phyloP scores from a whole-genome alignment of 2,113 vertebrate species.

The Cepphus grylle region DNA sequence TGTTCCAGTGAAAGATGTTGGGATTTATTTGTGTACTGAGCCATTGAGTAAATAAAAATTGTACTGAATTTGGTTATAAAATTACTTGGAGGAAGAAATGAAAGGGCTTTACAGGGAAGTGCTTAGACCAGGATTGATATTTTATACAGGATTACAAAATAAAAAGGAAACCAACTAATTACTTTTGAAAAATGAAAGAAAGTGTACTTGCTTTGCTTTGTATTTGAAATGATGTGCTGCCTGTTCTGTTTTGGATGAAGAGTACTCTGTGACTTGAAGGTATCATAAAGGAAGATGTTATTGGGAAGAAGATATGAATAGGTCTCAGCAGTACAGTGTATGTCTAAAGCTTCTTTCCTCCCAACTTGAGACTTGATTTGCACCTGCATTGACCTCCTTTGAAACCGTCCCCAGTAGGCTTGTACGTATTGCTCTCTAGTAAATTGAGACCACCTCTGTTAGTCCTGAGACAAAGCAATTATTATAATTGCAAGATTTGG shows the following conservation, averaged over 20 bases:
- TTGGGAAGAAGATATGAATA: background rate
- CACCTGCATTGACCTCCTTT: background rate
- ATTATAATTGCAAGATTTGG: background rate
- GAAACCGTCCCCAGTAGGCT: background rate
- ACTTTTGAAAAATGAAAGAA: background rate
- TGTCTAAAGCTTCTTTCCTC: background rate
- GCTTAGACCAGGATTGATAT: background rate
- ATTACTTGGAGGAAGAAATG: background rate
- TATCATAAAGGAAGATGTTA: background rate
- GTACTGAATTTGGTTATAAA: background rate
- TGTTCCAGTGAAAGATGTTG: background rate
- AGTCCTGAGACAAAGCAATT: background rate
- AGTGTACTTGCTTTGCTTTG: background rate
- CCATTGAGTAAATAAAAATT: background rate
- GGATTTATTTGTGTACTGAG: background rate
- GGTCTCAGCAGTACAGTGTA: background rate
- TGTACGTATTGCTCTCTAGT: background rate
- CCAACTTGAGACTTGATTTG: background rate
- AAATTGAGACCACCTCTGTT: background rate
- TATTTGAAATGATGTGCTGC: background rate
- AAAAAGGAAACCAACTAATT: background rate
- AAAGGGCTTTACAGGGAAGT: background rate
- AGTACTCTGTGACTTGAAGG: background rate
- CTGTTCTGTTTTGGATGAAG: background rate
- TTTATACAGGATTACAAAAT: background rate